phyloP scores from a whole-genome alignment of 2,113 vertebrate genomes.

The Dromiciops gliroides region DNA sequence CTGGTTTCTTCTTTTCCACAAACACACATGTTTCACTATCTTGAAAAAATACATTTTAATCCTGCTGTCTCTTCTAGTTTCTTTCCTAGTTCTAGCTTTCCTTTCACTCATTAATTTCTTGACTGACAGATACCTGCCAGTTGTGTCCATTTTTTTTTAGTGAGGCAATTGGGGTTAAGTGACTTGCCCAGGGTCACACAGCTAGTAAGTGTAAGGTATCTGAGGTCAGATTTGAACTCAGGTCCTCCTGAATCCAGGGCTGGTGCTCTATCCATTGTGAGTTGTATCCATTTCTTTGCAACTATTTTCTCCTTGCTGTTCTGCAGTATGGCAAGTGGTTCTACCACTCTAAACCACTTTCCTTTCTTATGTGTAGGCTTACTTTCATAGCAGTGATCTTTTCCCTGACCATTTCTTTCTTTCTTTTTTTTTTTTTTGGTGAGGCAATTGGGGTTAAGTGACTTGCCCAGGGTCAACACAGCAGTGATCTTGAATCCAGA shows the following conservation, averaged over 20 bases:
- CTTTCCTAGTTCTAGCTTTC: background rate
- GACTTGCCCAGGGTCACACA: no score
- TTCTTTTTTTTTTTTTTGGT: no score
- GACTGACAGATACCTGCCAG: background rate
- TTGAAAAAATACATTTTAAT: background rate
- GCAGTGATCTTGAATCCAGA: background rate
- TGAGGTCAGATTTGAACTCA: no score
- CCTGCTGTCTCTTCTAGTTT: background rate
- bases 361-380: background rate
- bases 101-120: background rate
- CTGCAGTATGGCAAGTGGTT: background rate
- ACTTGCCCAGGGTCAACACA: no score
- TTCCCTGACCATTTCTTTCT: no score
- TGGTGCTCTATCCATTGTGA: no score
- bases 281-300: background rate
- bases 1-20: background rate
- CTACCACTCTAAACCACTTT: background rate
- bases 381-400: background rate
- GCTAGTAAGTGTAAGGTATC: no score
- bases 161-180: no score
- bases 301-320: background rate
- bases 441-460: no score
- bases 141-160: background rate
- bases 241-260: no score
- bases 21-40: background rate